Conservation (phyloP, 2,113 vertebrate species). For the Plecturocebus donacophilus region DNA sequence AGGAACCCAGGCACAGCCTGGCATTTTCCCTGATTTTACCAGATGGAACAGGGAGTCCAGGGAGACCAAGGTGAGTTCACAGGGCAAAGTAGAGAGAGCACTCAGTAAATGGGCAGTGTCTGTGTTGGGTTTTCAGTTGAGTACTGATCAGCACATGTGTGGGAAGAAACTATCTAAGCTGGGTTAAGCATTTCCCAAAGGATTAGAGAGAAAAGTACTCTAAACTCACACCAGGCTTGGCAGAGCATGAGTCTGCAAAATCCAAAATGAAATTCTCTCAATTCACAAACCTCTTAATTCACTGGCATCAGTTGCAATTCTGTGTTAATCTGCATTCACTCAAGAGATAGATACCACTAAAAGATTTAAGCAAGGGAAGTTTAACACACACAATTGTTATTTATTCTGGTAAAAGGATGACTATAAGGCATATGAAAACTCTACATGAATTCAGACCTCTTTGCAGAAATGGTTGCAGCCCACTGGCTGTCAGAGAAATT, state of each 20-base stretch:
- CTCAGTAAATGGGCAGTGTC: neutral
- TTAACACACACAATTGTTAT: neutral
- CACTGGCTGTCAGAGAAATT: neutral
- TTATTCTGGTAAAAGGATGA: neutral
- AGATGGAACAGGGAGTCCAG: neutral
- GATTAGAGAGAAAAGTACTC: neutral
- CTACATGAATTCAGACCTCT: too few relatives aligned
- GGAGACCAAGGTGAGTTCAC: neutral
- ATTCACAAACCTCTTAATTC: neutral
- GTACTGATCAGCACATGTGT: neutral
- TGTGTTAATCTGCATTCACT: neutral
- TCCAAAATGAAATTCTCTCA: neutral
- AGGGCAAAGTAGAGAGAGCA: too few relatives aligned
- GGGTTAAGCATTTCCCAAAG: too few relatives aligned
- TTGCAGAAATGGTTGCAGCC: neutral
- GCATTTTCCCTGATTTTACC: neutral
- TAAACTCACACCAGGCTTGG: fast-evolving
- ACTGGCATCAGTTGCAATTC: neutral
- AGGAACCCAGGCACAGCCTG: neutral
- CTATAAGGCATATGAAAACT: neutral
- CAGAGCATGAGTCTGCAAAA: neutral
- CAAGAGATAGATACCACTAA: neutral
- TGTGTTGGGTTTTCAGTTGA: too few relatives aligned
- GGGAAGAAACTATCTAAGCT: too few relatives aligned
- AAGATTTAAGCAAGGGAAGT: neutral